A percentile compares a stretch with the other conserved stretches of the same genome.
These are phyloP conservation scores for Erethizon dorsatum DNA, from an alignment of 2,797 vertebrate species.

Conservation along the genomic window DNA sequence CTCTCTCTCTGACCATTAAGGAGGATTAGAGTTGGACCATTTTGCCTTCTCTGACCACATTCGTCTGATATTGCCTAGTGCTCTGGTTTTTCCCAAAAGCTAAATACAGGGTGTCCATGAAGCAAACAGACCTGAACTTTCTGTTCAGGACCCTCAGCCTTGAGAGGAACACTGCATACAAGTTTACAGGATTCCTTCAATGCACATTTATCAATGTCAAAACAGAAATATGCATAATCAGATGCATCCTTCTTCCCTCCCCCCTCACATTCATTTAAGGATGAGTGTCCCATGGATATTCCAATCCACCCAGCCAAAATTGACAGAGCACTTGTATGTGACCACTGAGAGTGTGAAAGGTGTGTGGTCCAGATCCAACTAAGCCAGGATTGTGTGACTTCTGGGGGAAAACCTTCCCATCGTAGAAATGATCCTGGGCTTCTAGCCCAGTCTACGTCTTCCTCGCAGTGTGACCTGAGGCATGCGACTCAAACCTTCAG, in stretches of 20 bases:
- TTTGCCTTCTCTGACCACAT: background rate
- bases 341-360: background rate
- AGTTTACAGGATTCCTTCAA: conserved; percentile 20
- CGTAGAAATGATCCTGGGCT: background rate
- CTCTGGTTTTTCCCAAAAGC: background rate
- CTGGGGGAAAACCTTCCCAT: background rate
- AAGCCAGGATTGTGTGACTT: background rate
- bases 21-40: background rate
- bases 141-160: background rate
- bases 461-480: background rate
- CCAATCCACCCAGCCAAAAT: background rate
- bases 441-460: background rate
- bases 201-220: background rate
- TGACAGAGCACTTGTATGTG: background rate
- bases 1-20: background rate
- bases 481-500: background rate
- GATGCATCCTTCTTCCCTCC: background rate
- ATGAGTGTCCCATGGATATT: background rate
- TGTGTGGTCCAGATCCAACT: background rate
- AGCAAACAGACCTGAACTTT: background rate
- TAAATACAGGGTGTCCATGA: background rate
- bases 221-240: background rate
- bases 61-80: background rate
- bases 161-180: background rate
- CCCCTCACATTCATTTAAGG: background rate